Conservation (phyloP, 2,797 vertebrate genomes). For the Toxotes lorentzi region DNA sequence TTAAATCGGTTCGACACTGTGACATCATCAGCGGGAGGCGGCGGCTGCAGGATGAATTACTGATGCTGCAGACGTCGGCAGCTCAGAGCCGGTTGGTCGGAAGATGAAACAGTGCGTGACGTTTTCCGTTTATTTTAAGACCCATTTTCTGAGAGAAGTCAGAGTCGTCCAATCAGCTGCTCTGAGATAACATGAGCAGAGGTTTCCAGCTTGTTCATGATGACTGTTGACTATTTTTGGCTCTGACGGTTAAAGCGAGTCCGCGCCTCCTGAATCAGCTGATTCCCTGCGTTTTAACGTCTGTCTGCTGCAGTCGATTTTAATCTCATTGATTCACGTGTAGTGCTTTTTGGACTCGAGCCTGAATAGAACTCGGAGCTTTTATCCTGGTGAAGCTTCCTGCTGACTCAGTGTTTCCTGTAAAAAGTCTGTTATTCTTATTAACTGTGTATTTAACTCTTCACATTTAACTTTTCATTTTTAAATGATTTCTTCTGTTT, state of each 20-base stretch:
- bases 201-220: not conserved
- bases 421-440: not conserved
- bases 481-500: not conserved
- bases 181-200: not conserved
- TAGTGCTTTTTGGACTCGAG: not conserved
- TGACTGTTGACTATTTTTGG: not conserved
- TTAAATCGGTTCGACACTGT: conserved; percentile 7
- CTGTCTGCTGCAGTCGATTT: not conserved
- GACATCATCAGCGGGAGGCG: not conserved
- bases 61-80: conserved; percentile 34
- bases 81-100: conserved; percentile 6
- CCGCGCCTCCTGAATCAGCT: not conserved
- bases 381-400: not conserved
- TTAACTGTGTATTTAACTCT: not conserved
- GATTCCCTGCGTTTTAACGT: not conserved
- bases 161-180: conserved; percentile 24
- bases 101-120: not conserved
- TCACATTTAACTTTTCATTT: no score
- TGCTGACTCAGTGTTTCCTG: not conserved
- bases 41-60: conserved; percentile 33
- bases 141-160: not conserved
- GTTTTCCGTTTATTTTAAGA: conserved; percentile 30
- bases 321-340: conserved; percentile 12
- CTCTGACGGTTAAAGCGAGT: not conserved
- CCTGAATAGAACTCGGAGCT: not conserved